Percentiles rank a stretch among this genome's conserved stretches.
phyloP scores from a whole-genome alignment of 2,888 invertebrate species.

The Patella caerulea region DNA sequence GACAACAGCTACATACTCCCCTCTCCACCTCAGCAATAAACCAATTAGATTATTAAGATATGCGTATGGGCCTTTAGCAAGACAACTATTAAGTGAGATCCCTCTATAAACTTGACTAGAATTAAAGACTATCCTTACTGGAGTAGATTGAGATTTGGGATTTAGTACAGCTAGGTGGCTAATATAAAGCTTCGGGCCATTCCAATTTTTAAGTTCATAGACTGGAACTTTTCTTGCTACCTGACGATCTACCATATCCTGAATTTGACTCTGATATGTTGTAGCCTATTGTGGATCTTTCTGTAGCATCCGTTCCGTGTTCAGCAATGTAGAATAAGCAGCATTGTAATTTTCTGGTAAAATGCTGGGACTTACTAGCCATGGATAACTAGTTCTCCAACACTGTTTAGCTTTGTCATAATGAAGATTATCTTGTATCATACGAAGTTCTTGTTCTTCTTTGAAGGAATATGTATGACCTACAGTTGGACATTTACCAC shows the following conservation, averaged over 20 bases:
- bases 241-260: constrained; percentile 10
- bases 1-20: constrained; percentile 4
- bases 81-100: constrained; percentile 6
- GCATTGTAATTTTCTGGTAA: constrained; percentile 22
- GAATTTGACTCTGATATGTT: constrained; percentile 11
- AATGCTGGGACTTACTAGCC: constrained; percentile 10
- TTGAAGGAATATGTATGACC: constrained; percentile 26
- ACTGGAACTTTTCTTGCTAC: constrained; percentile 13
- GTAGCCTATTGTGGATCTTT: constrained; percentile 4
- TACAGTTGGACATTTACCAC: constrained; percentile 21
- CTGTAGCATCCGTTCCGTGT: constrained; percentile 11
- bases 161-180: constrained; percentile 14
- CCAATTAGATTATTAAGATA: constrained; percentile 17
- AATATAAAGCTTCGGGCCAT: constrained; percentile 1
- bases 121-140: constrained; percentile 16
- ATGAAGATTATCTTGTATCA: constrained; percentile 15
- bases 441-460: constrained; percentile 24
- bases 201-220: constrained; percentile 3
- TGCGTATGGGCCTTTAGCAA: constrained; percentile 15
- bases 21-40: constrained; percentile 15
- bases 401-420: constrained; percentile 13
- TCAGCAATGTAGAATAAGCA: constrained; percentile 12
- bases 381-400: constrained; percentile 25
- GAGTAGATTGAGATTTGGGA: constrained; percentile 18
- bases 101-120: constrained; percentile 12